Conservation (phyloP, 2,113 vertebrate species). For the Candoia aspera region DNA sequence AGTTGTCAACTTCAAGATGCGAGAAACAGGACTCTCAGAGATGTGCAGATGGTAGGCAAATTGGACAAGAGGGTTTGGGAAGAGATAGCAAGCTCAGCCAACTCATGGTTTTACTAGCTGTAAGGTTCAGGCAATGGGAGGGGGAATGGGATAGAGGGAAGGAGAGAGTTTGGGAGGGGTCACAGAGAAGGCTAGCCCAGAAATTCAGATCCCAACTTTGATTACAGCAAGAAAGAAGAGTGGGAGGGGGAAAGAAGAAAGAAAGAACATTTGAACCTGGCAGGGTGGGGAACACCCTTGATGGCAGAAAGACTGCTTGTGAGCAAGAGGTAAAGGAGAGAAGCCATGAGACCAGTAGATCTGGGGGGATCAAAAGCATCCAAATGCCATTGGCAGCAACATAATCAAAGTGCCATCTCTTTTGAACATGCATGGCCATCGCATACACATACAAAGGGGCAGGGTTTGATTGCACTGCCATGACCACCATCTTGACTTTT, state of each 20-base stretch:
- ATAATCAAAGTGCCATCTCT: neutral
- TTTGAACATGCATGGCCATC: neutral
- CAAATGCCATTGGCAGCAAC: neutral
- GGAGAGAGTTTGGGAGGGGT: neutral
- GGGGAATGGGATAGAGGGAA: neutral
- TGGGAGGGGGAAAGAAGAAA: neutral
- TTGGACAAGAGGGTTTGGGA: neutral
- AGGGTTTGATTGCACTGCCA: neutral
- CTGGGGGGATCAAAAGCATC: neutral
- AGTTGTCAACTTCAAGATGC: neutral
- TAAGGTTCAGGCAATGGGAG: neutral
- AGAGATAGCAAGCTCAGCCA: neutral
- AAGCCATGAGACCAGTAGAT: neutral
- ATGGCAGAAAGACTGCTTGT: neutral
- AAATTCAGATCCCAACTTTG: neutral
- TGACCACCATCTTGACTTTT: neutral
- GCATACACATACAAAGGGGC: neutral
- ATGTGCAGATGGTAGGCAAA: neutral
- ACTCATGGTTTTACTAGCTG: neutral
- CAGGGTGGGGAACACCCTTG: neutral
- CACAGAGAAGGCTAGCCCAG: neutral
- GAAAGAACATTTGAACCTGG: neutral
- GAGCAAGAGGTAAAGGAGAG: neutral
- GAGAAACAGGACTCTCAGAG: neutral
- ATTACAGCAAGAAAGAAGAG: neutral